Conservation (phyloP, 2,113 vertebrate genomes). For the Gavialis gangeticus region DNA sequence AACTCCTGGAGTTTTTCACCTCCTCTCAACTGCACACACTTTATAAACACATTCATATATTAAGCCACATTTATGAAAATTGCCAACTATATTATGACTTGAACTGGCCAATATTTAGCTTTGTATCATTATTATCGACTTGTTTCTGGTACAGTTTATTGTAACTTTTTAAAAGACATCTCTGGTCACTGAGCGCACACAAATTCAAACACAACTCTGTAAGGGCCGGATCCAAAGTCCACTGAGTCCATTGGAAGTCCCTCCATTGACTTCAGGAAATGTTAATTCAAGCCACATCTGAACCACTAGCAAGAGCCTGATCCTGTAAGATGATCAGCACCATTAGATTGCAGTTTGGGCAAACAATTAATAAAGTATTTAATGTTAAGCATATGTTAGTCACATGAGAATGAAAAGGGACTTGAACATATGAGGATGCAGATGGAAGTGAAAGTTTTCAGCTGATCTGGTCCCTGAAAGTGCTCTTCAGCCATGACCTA, state of each 20-base stretch:
- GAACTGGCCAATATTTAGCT: neutral
- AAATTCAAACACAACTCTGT: neutral
- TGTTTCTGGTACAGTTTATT: neutral
- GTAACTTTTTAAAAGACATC: neutral
- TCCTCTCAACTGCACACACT: neutral
- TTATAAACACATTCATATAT: neutral
- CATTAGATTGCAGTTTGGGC: no score
- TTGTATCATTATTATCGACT: neutral
- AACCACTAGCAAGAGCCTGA: neutral
- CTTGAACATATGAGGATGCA: no score
- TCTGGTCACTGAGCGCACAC: no score
- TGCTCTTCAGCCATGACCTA: no score
- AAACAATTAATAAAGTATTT: neutral
- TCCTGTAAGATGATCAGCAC: neutral
- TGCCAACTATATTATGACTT: neutral
- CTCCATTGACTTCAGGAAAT: neutral
- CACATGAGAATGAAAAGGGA: no score
- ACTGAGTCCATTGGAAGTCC: neutral
- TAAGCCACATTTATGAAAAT: neutral
- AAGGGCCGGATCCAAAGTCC: neutral
- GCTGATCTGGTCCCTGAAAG: no score
- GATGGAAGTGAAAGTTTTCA: no score
- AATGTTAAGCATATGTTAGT: neutral
- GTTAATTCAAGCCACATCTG: neutral
- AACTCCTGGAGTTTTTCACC: neutral